Base-by-base conservation (phyloP, 2,888 invertebrate species). In the Cheilosia soror region DNA sequence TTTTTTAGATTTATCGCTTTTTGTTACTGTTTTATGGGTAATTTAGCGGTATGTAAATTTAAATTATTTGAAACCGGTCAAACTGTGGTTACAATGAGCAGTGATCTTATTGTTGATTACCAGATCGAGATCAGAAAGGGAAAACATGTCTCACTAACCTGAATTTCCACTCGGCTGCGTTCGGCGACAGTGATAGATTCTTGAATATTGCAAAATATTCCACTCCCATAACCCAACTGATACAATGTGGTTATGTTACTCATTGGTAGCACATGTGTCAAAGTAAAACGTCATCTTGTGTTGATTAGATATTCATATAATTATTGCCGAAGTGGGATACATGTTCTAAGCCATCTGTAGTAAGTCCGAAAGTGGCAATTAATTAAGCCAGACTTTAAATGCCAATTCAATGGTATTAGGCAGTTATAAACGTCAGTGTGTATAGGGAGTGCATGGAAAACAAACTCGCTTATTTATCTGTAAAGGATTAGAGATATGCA, bases 1-100 rank as follows among this genome's bases (percentile, higher is more conserved):
- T 47, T 75, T 55, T 47, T 27, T 15, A 49, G 47, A 75, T 65
- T 75, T 75, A 65, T 65, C 13, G 65, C 63, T 47, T 65, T 65
- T 20, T 20, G 53, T 49, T 51, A 9, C 1, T 20, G 31, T 7
- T 44, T 31, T 13, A 0, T 13, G 60, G 2, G 25, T 42, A 58
- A 58, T 25, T 40, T 7, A 4, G 25, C 13, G 13, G 20, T 13
- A 20, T 40, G 29, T 53, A 27, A 11, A 5, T 13, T 13, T 11
- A n/a, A 47, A 47, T 15, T 15, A 3, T 7, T 15, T 15, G 15
- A 15, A n/a, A 44, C n/a, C 15, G 15, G 3, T 20, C 15, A 6
- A 15, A 6, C 6, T 44, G 15, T 15, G 44, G 44, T 6, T 44
- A 44, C 44, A 44, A 20, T 44, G 44, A 6, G 5, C 15, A 44